Conservation (phyloP, 2,888 invertebrate species). For the Salticus scenicus region DNA sequence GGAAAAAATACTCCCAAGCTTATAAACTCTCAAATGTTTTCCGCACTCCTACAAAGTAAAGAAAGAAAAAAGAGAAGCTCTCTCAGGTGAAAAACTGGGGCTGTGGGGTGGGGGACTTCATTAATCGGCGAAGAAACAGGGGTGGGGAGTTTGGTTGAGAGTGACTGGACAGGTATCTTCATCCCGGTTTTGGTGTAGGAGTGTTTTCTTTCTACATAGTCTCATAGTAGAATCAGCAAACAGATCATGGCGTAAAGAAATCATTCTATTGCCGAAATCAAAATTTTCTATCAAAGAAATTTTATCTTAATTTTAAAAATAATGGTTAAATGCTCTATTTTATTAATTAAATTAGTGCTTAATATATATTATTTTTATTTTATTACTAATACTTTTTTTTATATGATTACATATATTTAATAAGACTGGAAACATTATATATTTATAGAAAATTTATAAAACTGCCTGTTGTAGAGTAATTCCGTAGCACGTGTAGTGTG, state of each 20-base stretch:
- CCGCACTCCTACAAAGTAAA: constrained; percentile 23
- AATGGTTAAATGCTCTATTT: too few species aligned
- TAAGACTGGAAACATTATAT: too few species aligned
- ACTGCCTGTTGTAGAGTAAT: too few species aligned
- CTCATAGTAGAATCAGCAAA: constrained; percentile 53
- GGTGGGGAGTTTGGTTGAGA: constrained; percentile 12
- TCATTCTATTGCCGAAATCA: too few species aligned
- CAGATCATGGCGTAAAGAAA: constrained; percentile 44
- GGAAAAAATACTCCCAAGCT: constrained; percentile 36
- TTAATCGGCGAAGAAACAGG: constrained; percentile 40
- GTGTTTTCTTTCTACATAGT: constrained; percentile 53
- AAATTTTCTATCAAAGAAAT: too few species aligned
- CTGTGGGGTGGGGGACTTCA: constrained; percentile 42
- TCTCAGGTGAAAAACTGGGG: constrained; percentile 34
- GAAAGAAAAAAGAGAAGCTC: constrained; percentile 12
- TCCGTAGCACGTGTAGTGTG: too few species aligned
- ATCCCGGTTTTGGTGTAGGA: constrained; percentile 22
- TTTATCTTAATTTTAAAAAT: too few species aligned
- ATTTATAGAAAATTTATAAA: too few species aligned
- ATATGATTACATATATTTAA: too few species aligned
- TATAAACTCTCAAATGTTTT: constrained; percentile 58
- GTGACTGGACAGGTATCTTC: constrained; percentile 31
- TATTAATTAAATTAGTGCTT: too few species aligned
- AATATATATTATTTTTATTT: too few species aligned
- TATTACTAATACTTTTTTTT: too few species aligned